Evolutionary conservation across 2,113 vertebrate species (phyloP), one percentile per base, ranked within the genome.

Genomic region (Leptobrachium leishanense): DNA sequence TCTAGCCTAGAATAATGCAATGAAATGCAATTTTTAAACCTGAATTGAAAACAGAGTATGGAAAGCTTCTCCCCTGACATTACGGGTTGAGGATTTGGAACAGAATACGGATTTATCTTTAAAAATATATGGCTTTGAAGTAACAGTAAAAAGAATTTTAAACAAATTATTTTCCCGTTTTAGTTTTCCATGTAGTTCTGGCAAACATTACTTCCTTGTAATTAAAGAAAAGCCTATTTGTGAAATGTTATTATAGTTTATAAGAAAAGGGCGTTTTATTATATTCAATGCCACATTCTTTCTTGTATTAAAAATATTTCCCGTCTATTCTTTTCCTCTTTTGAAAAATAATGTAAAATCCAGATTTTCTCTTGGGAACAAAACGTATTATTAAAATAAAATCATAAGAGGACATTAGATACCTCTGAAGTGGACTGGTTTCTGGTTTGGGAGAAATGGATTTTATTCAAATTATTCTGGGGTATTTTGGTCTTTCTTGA

Each of bases 91-190:
- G 50, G 62, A 66, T 46, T 41, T 64, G 44, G 12, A 74, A n/a
- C 55, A 74, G 72, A 74, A 46, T 43, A 65, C 65, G 72, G 59
- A 75, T 40, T 50, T 65, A 15, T 66, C 65, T 46, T 41, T 53
- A 7, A 66, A 66, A 75, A 75, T 66, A 75, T 66, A 44, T 66
- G n/a, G 10, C 12, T 74, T 65, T 46, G n/a, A 39, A 64, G 12
- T 9, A 20, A 63, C 41, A 12, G 40, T 11, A 43, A 43, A 46
- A 8, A 44, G n/a, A 66, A 20, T 40, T 46, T 59, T 63, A 15
- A 74, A 59, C 46, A 10, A 10, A 44, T 31, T 6, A 2, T 75
- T 50, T 11, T 31, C 62, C 63, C 20, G 13, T 46, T 9, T 20
- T 62, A 43, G 59, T 65, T 63, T 20, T 43, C 73, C 20, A 1